Evolutionary conservation across 2,113 vertebrate genomes (phyloP).

Genomic region (Bathybates hornii): DNA sequence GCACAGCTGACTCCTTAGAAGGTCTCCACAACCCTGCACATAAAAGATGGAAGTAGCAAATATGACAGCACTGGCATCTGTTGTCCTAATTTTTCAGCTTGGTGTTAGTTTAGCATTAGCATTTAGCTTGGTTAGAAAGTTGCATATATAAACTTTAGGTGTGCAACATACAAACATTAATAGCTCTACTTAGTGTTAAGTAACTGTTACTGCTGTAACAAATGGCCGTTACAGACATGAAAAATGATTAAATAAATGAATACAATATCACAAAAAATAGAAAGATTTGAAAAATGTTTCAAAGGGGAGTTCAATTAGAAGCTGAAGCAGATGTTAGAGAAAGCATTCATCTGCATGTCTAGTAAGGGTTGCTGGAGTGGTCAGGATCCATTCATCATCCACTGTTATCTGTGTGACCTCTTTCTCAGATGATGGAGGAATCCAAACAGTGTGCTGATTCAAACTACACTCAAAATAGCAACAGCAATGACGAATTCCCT

Average conservation of each 20-base stretch:
- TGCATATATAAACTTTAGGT: neutral
- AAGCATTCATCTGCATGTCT: neutral
- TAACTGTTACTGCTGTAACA: neutral
- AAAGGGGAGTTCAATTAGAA: neutral
- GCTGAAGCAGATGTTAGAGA: neutral
- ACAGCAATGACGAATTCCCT: neutral
- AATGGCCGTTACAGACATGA: neutral
- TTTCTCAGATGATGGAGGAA: neutral
- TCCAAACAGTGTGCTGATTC: neutral
- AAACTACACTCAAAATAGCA: neutral
- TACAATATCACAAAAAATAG: neutral
- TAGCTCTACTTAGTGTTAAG: neutral
- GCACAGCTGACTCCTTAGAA: neutral
- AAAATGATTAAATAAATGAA: fast-evolving
- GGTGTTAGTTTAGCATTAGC: neutral
- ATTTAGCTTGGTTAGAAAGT: neutral
- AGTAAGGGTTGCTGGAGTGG: neutral
- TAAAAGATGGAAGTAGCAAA: neutral
- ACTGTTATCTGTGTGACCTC: neutral
- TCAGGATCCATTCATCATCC: neutral
- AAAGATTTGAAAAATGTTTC: neutral
- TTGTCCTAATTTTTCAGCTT: neutral
- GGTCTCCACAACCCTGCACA: neutral
- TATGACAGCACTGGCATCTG: neutral
- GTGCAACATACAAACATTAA: neutral